These are phyloP conservation scores for Corydoras maculifer DNA, from an alignment of 2,113 vertebrate species.

Conservation along the genomic window DNA sequence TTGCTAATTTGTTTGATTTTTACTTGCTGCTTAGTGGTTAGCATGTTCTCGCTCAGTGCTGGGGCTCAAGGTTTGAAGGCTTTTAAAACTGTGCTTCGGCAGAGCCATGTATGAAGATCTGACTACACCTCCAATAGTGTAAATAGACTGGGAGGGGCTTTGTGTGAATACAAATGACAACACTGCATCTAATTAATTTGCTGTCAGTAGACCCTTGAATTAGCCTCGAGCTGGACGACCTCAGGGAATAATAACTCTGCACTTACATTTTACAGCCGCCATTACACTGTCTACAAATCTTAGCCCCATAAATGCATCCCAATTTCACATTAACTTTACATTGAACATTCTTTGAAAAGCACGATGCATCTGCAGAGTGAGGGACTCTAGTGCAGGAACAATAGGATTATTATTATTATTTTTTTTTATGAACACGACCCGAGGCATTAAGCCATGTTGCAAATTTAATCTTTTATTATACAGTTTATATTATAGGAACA, in stretches of 20 bases:
- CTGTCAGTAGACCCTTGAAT: constrained; percentile 1
- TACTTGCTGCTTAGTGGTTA: no score
- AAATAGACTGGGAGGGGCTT: neutral
- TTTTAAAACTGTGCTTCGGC: no score
- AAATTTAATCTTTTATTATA: no score
- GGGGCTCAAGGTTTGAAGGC: no score
- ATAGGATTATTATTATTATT: neutral
- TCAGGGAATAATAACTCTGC: constrained; percentile 15
- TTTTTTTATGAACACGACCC: neutral
- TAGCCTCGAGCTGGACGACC: constrained; percentile 1
- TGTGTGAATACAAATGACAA: neutral
- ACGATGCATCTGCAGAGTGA: neutral
- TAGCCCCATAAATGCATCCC: neutral
- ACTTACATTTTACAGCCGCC: constrained; percentile 8
- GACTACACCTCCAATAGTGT: no score
- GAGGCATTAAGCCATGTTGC: no score
- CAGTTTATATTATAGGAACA: no score
- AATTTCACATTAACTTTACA: neutral
- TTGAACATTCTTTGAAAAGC: no score
- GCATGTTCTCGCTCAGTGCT: no score
- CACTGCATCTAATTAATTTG: constrained; percentile 5
- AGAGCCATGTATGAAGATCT: no score
- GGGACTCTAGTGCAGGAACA: neutral
- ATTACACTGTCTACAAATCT: neutral
- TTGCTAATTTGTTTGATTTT: no score